Conservation (phyloP, 2,797 vertebrate species). For the Eremophila alpestris region DNA sequence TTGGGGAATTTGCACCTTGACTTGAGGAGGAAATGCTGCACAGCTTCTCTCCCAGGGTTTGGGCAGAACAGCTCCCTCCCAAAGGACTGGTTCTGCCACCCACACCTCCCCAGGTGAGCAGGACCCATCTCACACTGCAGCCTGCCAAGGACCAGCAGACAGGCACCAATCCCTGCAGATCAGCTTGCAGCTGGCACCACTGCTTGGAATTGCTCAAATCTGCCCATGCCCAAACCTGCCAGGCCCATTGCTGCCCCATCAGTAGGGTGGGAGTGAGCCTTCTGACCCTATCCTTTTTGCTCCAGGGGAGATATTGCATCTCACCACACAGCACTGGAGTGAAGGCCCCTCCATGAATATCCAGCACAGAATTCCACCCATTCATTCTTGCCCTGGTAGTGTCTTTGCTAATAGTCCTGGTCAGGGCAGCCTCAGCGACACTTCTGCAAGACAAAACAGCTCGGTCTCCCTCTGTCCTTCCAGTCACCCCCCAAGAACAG, state of each 20-base stretch:
- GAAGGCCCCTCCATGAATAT: fast-evolving
- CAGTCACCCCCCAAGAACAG: background rate
- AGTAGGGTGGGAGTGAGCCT: background rate
- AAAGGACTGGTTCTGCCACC: background rate
- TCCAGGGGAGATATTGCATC: background rate
- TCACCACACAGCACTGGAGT: background rate
- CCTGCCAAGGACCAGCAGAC: background rate
- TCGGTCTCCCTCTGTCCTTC: background rate
- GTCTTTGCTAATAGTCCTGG: background rate
- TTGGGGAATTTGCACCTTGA: background rate
- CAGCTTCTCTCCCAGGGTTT: background rate
- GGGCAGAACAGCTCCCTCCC: background rate
- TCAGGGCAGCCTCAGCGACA: background rate
- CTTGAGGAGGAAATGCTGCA: background rate
- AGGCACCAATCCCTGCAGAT: background rate
- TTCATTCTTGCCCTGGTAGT: fast-evolving
- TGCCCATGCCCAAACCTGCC: background rate
- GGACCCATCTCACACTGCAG: background rate
- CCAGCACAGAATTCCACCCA: background rate
- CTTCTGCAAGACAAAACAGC: background rate
- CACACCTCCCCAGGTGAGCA: fast-evolving
- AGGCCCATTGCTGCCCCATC: background rate
- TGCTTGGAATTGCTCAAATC: fast-evolving
- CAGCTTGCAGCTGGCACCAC: background rate
- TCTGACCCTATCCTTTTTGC: fast-evolving